A percentile compares a stretch with the other conserved stretches of the same genome.
Conservation (phyloP, 1,140 invertebrate species). For the Nomia melanderi region DNA sequence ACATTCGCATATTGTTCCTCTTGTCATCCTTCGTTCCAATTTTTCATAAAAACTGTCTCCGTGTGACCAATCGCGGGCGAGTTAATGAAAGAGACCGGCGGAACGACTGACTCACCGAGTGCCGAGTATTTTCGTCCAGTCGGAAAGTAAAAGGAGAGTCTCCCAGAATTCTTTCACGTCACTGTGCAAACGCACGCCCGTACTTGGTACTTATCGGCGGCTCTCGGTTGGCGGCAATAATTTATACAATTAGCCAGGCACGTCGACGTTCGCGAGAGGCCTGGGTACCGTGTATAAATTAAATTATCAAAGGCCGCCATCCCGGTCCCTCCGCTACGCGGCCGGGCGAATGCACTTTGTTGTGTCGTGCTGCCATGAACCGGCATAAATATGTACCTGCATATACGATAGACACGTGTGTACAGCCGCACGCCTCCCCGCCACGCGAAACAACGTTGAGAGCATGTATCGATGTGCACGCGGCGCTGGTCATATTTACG, state of each 20-base stretch:
- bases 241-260: conserved; percentile 68
- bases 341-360: conserved; percentile 51
- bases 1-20: too few species aligned
- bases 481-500: conserved; percentile 16
- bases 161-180: conserved; percentile 38
- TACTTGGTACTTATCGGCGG: conserved; percentile 39
- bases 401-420: conserved; percentile 15
- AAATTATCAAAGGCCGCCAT: conserved; percentile 63
- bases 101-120: too few species aligned
- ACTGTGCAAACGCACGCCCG: conserved; percentile 18
- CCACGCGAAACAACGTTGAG: conserved; percentile 2
- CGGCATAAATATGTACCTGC: conserved; percentile 54
- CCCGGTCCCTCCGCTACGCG: conserved; percentile 6
- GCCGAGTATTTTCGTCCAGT: neutral
- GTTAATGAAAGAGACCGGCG: neutral
- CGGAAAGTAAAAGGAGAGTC: conserved; percentile 9
- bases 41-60: too few species aligned
- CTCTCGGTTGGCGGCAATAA: conserved; percentile 52
- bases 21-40: too few species aligned
- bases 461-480: neutral
- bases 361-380: conserved; percentile 49
- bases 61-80: too few species aligned
- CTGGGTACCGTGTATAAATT: conserved; percentile 56
- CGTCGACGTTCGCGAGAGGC: conserved; percentile 44
- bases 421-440: conserved; percentile 12